Percentiles rank a stretch among this genome's conserved stretches.
phyloP scores from a whole-genome alignment of 2,113 vertebrate species.

The human region DNA sequence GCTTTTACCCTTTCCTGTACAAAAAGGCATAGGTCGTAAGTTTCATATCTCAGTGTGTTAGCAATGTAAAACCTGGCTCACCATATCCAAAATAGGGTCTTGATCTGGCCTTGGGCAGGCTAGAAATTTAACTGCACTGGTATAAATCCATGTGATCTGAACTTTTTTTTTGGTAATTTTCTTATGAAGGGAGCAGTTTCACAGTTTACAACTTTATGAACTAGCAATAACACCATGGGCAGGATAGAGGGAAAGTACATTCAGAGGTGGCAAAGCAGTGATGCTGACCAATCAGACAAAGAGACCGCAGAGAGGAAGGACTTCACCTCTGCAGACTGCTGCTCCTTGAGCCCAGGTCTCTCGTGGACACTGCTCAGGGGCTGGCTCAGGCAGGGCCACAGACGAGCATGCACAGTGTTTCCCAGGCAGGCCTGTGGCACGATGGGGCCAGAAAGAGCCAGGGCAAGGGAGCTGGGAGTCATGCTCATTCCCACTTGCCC shows the following conservation, averaged over 20 bases:
- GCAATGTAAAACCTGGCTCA: neutral
- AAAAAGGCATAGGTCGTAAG: neutral
- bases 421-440: rapidly evolving
- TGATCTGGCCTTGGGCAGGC: neutral
- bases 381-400: neutral
- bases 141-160: neutral
- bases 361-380: rapidly evolving
- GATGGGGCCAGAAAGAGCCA: neutral
- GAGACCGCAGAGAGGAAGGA: neutral
- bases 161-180: neutral
- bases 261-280: neutral
- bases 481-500: neutral
- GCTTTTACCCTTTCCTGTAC: neutral
- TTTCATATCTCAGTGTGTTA: neutral
- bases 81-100: neutral
- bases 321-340: rapidly evolving
- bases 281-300: neutral
- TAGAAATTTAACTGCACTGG: neutral
- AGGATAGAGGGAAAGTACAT: neutral
- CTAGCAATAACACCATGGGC: neutral
- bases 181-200: neutral
- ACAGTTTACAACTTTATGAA: neutral
- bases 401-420: rapidly evolving
- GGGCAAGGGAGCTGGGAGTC: neutral
- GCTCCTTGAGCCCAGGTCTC: neutral